Conservation (phyloP, 1,140 invertebrate species). For the Acromyrmex charruanus region DNA sequence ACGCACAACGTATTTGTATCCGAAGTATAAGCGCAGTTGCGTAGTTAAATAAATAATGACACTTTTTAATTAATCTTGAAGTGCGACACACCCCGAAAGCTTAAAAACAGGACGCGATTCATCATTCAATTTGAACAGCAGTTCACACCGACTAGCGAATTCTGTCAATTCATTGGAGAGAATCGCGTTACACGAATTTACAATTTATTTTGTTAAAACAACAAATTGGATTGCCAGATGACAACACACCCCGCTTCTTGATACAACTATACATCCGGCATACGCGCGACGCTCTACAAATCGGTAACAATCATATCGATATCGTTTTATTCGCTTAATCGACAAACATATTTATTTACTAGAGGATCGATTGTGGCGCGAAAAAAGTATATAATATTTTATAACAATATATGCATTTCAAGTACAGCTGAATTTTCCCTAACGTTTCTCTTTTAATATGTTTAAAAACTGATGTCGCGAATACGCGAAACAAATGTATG, state of each 20-base stretch:
- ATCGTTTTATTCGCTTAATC: constrained; percentile 45
- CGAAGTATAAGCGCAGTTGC: constrained; percentile 44
- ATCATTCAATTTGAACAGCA: constrained; percentile 57
- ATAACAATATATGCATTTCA: background rate
- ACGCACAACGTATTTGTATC: constrained; percentile 40
- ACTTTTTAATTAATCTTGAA: constrained; percentile 66
- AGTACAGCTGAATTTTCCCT: background rate
- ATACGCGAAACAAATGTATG: constrained; percentile 6
- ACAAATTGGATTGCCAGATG: constrained; percentile 54
- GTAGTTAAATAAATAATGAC: constrained; percentile 52
- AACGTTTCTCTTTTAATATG: constrained; percentile 15
- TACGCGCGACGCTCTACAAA: constrained; percentile 12
- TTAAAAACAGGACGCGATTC: constrained; percentile 45
- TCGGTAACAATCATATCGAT: constrained; percentile 38
- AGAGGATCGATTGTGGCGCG: background rate
- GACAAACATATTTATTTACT: constrained; percentile 49
- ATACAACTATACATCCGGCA: background rate
- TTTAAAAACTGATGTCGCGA: background rate
- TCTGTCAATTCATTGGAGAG: constrained; percentile 33
- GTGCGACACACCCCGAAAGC: background rate
- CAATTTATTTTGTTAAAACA: constrained; percentile 63
- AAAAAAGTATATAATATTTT: constrained; percentile 10
- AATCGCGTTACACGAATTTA: constrained; percentile 60
- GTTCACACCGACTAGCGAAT: constrained; percentile 17
- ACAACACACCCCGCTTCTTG: constrained; percentile 43